phyloP scores from a whole-genome alignment of 2,113 vertebrate genomes.

The Casuarius casuarius region DNA sequence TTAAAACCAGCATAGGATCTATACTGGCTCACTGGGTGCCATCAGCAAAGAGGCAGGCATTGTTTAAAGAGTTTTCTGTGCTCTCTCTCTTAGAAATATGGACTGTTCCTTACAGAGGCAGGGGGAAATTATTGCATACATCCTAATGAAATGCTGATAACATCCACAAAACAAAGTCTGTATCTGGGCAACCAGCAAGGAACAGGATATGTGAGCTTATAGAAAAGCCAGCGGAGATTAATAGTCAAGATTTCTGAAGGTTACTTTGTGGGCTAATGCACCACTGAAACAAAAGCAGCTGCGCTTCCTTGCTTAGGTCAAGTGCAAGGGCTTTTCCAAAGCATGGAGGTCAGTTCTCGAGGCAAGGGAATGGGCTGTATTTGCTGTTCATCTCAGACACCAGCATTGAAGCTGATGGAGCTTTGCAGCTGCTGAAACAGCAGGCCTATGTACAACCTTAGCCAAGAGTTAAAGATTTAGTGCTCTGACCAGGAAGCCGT shows the following conservation, averaged over 20 bases:
- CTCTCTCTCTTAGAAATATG: neutral
- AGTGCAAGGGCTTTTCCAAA: neutral
- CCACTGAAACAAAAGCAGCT: neutral
- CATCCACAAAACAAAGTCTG: neutral
- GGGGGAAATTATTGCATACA: neutral
- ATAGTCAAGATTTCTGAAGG: constrained; percentile 16
- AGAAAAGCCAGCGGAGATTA: constrained; percentile 9
- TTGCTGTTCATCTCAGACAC: accelerated
- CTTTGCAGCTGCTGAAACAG: neutral
- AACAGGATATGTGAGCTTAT: neutral
- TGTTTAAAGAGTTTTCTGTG: neutral
- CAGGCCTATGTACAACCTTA: neutral
- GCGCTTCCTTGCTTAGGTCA: neutral
- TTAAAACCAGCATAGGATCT: neutral
- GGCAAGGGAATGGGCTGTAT: neutral
- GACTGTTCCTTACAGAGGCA: neutral
- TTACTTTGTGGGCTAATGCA: neutral
- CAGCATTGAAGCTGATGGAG: neutral
- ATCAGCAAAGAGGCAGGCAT: neutral
- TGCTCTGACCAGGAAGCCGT: neutral
- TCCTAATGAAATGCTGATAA: neutral
- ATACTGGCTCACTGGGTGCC: neutral
- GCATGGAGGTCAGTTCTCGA: neutral
- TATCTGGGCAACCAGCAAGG: neutral
- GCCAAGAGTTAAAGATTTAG: neutral